Evolutionary conservation across 2,113 vertebrate genomes (phyloP).

Genomic region (Marmota monax): DNA sequence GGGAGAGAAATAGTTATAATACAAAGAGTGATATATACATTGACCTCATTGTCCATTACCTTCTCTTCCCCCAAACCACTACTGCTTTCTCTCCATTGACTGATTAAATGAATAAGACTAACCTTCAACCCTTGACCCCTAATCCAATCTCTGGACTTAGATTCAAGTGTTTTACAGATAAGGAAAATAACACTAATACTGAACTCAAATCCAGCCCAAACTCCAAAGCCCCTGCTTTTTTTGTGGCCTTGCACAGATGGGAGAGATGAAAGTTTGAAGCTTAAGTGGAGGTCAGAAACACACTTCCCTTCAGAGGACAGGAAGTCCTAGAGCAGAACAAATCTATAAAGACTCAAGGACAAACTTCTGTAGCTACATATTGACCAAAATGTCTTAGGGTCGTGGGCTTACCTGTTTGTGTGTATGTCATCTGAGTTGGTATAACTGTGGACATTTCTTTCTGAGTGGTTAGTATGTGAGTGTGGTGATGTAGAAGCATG

Average conservation of each 20-base stretch:
- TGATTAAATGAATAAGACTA: not conserved
- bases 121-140: not conserved
- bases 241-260: not conserved
- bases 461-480: not conserved
- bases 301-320: not conserved
- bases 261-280: not conserved
- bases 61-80: not conserved
- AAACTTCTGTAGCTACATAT: not conserved
- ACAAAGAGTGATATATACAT: not conserved
- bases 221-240: slow-evolving; percentile 12
- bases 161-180: not conserved
- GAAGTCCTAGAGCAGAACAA: slow-evolving; percentile 34
- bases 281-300: not conserved
- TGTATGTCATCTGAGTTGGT: not conserved
- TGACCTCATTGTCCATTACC: not conserved
- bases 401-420: not conserved
- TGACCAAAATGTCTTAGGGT: not conserved
- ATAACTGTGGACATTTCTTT: not conserved
- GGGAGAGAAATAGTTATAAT: not conserved
- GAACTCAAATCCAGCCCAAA: not conserved
- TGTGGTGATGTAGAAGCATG: not conserved
- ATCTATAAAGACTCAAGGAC: not conserved
- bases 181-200: slow-evolving; percentile 34
- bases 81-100: slow-evolving; percentile 21
- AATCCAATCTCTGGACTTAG: not conserved